A percentile compares a stretch with the other conserved stretches of the same genome.
Evolutionary conservation across 2,888 invertebrate genomes (phyloP).

Genomic region (Troides helena): DNA sequence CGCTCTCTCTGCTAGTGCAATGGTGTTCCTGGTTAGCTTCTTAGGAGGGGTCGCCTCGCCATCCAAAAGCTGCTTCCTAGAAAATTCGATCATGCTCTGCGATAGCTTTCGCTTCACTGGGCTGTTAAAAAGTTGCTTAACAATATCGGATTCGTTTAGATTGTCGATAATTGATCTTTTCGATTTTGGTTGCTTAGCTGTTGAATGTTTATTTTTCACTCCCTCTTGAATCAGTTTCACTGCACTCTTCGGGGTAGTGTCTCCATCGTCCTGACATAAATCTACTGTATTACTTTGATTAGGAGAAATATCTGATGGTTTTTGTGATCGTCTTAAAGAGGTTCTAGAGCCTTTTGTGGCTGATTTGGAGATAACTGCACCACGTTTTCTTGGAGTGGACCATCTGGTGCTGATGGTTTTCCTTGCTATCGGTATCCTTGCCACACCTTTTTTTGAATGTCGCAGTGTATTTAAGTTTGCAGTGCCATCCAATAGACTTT

Average conservation of each 20-base stretch:
- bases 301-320: slow-evolving; percentile 35
- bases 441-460: slow-evolving; percentile 35
- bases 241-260: slow-evolving; percentile 63
- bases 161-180: slow-evolving; percentile 71
- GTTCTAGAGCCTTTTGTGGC: slow-evolving; percentile 22
- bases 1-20: slow-evolving; percentile 41
- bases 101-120: slow-evolving; percentile 75
- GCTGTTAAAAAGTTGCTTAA: slow-evolving; percentile 70
- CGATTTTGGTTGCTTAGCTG: slow-evolving; percentile 73
- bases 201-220: slow-evolving; percentile 71
- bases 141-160: slow-evolving; percentile 64
- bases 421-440: slow-evolving; percentile 31
- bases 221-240: slow-evolving; percentile 57
- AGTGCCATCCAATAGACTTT: slow-evolving; percentile 55
- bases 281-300: slow-evolving; percentile 33
- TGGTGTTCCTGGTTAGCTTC: slow-evolving; percentile 45
- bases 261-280: slow-evolving; percentile 41
- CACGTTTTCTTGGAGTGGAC: slow-evolving; percentile 37
- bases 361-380: slow-evolving; percentile 46
- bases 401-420: slow-evolving; percentile 49
- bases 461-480: slow-evolving; percentile 40
- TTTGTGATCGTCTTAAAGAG: slow-evolving; percentile 22
- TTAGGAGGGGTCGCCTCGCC: slow-evolving; percentile 42
- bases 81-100: slow-evolving; percentile 71
- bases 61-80: slow-evolving; percentile 50